phyloP scores from a whole-genome alignment of 2,113 vertebrate genomes.

The Hemibates koningsi region DNA sequence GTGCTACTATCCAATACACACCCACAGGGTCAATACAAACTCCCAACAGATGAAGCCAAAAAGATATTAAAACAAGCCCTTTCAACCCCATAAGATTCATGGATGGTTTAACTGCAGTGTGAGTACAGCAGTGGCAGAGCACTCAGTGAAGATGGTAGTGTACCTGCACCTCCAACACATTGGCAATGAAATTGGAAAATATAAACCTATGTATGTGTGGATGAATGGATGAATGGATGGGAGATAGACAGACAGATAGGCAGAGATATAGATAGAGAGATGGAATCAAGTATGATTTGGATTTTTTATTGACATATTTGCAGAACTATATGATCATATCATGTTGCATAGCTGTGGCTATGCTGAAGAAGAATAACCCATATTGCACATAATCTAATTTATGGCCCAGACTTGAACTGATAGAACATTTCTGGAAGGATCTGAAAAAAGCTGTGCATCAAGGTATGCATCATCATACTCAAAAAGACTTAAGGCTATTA shows the following conservation, averaged over 20 bases:
- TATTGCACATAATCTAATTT: not conserved
- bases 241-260: not conserved
- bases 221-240: not conserved
- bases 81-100: slow-evolving; percentile 17
- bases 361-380: not conserved
- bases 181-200: not conserved
- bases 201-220: not conserved
- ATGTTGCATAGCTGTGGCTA: not conserved
- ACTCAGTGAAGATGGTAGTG: not conserved
- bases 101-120: slow-evolving; percentile 33
- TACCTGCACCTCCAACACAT: not conserved
- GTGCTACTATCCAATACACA: not conserved
- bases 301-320: not conserved
- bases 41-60: slow-evolving; percentile 22
- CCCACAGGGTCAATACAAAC: slow-evolving; percentile 15
- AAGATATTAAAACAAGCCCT: slow-evolving; percentile 37
- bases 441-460: not conserved
- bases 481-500: not conserved
- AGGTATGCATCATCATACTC: not conserved
- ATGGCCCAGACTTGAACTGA: not conserved
- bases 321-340: not conserved
- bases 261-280: not conserved
- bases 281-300: not conserved
- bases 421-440: not conserved
- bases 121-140: not conserved